Conservation (phyloP, 1,140 invertebrate genomes). For the Streblospio benedicti region DNA sequence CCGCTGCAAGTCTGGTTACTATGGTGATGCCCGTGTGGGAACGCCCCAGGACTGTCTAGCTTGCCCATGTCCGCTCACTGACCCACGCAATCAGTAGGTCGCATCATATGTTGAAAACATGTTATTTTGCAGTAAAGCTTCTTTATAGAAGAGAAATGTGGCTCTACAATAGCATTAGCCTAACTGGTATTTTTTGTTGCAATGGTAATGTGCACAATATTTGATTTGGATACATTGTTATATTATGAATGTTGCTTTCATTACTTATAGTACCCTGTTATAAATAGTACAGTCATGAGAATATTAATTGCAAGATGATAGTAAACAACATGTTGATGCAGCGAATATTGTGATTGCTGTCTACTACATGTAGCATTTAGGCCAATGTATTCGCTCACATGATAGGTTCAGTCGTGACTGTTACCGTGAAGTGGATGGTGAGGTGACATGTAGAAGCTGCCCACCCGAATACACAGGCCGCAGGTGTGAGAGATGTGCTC, state of each 20-base stretch:
- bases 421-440: constrained; percentile 63
- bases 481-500: constrained; percentile 56
- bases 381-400: neutral
- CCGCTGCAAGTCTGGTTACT: constrained; percentile 39
- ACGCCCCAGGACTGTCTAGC: constrained; percentile 45
- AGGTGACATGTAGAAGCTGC: constrained; percentile 74
- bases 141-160: neutral
- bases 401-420: constrained; percentile 68
- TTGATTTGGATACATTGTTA: too few relatives aligned
- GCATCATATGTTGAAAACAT: constrained; percentile 8
- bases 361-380: too few relatives aligned
- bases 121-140: neutral
- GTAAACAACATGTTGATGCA: neutral
- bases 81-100: constrained; percentile 38
- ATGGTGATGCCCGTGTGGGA: constrained; percentile 47
- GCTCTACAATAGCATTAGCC: too few relatives aligned
- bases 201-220: too few relatives aligned
- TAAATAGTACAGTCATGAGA: neutral
- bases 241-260: neutral
- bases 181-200: too few relatives aligned
- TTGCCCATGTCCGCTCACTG: constrained; percentile 41
- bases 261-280: neutral
- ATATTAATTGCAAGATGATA: neutral
- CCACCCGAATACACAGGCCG: constrained; percentile 72
- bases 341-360: too few relatives aligned